Evolutionary conservation across 2,888 invertebrate genomes (phyloP).

Genomic region (Harpagoxenus sublaevis): DNA sequence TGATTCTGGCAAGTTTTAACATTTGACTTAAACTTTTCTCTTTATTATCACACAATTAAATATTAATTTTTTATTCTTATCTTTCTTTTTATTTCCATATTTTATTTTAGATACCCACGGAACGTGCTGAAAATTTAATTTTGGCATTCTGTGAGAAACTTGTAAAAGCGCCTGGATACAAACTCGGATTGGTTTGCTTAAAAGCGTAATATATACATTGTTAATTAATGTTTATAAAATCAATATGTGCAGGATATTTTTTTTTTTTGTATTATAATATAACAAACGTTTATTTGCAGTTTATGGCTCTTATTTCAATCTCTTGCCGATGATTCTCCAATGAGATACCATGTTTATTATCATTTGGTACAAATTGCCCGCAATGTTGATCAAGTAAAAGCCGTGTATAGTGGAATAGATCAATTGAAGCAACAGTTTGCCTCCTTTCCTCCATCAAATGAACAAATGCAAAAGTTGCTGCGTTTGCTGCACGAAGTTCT

Average conservation of each 20-base stretch:
- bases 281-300: conserved; percentile 86
- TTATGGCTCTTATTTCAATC: conserved; percentile 97
- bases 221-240: neutral
- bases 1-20: conserved; percentile 92
- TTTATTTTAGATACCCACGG: conserved; percentile 91
- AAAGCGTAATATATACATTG: conserved; percentile 90
- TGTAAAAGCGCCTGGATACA: conserved; percentile 94
- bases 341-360: conserved; percentile 97
- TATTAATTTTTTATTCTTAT: neutral
- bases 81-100: conserved; percentile 1
- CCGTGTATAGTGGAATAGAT: conserved; percentile 94
- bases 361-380: conserved; percentile 96
- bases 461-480: conserved; percentile 96
- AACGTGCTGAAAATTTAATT: conserved; percentile 95
- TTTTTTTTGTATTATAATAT: neutral
- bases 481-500: conserved; percentile 95
- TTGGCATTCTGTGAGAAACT: conserved; percentile 97
- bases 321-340: conserved; percentile 93
- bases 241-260: neutral
- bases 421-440: conserved; percentile 94
- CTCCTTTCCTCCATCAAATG: conserved; percentile 93
- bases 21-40: neutral
- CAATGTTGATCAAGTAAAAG: conserved; percentile 94
- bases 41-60: conserved; percentile 5
- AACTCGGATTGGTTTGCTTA: conserved; percentile 93